Evolutionary conservation across 92 coral and sea anemone genomes (phyloP), one percentile per base, ranked within the genome.

Genomic region (Phymanthus crucifer): DNA sequence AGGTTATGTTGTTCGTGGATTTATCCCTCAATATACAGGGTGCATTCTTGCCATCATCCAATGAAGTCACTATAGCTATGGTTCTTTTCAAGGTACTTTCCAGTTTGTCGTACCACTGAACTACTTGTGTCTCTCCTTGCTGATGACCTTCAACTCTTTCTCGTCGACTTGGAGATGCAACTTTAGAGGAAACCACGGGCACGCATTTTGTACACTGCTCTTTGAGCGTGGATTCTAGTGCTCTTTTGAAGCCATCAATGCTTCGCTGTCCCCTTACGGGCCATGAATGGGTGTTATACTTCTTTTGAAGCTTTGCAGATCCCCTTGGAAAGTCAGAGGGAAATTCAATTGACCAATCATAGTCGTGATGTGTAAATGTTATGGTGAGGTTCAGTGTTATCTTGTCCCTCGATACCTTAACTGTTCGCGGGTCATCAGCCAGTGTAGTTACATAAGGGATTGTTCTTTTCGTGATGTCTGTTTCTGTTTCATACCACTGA

Each of bases 81-180:
- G 79, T 75, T 31, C 61, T 45, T 75, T 2, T 40, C 43, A 75
- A 52, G 26, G 27, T 75, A 32, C 17, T 40, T 52, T 24, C 3
- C 12, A 21, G 6, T 32, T 17, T 0, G 27, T 73, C 79, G 24
- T 75, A 75, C 79, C 79, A 75, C 36, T 73, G 78, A 48, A 19
- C 21, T 13, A 21, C 17, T 19, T 3, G 4, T 7, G 40, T 37
- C 40, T 37, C 40, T 37, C 40, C 40, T 37, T 7, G 3, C 40
- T 37, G 40, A 37, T 48, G 57, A 19, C n/a, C 57, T 48, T 48
- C 21, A 13, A 21, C 4, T 48, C 57, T 48, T 48, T 48, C 57
- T 48, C 3, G 57, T 48, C 57, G 14, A 48, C 23, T 3, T 48
- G 18, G 57, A 48, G 57, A 13, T 48, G 18, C 21, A 19, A 12